phyloP scores from a whole-genome alignment of 2,888 invertebrate species.

The Mycalesis mineus region DNA sequence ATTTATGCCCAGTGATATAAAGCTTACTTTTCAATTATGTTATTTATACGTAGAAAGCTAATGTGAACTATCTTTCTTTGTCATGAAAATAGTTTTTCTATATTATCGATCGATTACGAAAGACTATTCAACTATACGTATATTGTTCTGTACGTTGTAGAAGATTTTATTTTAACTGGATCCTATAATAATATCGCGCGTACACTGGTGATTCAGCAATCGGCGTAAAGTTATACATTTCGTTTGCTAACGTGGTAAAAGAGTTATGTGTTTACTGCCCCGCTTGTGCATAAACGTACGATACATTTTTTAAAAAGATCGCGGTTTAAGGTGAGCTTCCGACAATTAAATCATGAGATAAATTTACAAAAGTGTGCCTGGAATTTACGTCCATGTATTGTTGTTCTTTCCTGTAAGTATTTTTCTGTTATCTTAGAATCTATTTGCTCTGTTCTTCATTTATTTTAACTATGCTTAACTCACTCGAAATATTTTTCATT shows the following conservation, averaged over 20 bases:
- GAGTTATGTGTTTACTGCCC: conserved; percentile 21
- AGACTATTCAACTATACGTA: conserved; percentile 49
- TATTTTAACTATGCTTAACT: not conserved
- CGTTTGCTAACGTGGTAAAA: conserved; percentile 22
- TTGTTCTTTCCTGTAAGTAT: conserved; percentile 77
- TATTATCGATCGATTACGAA: conserved; percentile 76
- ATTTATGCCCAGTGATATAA: conserved; percentile 36
- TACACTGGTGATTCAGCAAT: conserved; percentile 13
- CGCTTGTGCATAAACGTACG: conserved; percentile 13
- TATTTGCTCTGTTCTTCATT: conserved; percentile 5
- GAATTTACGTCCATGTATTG: conserved; percentile 73
- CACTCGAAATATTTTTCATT: not conserved
- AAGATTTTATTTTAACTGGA: conserved; percentile 24
- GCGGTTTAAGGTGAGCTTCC: conserved; percentile 26
- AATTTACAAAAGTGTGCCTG: conserved; percentile 30
- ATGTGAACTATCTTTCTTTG: conserved; percentile 57
- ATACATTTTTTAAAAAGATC: conserved; percentile 22
- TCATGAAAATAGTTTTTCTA: conserved; percentile 65
- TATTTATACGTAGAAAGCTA: conserved; percentile 16
- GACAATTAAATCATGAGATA: conserved; percentile 29
- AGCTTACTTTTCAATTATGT: conserved; percentile 13
- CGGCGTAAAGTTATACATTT: not conserved
- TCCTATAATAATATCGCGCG: conserved; percentile 17
- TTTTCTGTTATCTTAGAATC: conserved; percentile 20
- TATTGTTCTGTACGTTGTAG: conserved; percentile 39